Evolutionary conservation across 2,888 invertebrate genomes (phyloP).

Genomic region (Xestia sexstrigata): DNA sequence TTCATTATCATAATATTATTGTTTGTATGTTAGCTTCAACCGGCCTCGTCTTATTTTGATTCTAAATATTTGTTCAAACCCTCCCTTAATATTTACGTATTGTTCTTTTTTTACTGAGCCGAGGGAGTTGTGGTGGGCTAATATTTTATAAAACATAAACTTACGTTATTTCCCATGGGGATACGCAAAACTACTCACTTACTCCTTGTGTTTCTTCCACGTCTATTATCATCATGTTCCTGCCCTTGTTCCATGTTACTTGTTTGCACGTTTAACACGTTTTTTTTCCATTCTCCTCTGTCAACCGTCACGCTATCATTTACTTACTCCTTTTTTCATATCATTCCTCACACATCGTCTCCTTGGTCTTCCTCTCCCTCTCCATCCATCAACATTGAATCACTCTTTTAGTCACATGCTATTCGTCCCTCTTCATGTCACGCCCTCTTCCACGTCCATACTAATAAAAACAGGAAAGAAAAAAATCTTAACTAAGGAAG

Average conservation of each 20-base stretch:
- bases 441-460: no score
- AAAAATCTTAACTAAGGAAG: neutral
- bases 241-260: no score
- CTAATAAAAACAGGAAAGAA: neutral
- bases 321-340: no score
- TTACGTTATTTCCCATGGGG: neutral
- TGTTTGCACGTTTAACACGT: no score
- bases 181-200: neutral
- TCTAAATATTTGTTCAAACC: neutral
- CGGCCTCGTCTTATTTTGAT: neutral
- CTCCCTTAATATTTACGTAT: neutral
- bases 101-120: neutral
- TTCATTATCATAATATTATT: slow-evolving; percentile 1
- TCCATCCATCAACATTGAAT: no score
- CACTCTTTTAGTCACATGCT: no score
- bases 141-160: neutral
- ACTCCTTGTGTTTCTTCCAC: neutral
- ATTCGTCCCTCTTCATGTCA: no score
- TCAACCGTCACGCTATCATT: no score
- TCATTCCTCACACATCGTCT: no score
- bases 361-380: no score
- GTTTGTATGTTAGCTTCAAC: neutral
- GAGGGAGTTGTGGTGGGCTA: neutral
- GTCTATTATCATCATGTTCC: neutral
- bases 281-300: no score